phyloP scores from a whole-genome alignment of 2,113 vertebrate genomes.

The Phoenicopterus ruber region DNA sequence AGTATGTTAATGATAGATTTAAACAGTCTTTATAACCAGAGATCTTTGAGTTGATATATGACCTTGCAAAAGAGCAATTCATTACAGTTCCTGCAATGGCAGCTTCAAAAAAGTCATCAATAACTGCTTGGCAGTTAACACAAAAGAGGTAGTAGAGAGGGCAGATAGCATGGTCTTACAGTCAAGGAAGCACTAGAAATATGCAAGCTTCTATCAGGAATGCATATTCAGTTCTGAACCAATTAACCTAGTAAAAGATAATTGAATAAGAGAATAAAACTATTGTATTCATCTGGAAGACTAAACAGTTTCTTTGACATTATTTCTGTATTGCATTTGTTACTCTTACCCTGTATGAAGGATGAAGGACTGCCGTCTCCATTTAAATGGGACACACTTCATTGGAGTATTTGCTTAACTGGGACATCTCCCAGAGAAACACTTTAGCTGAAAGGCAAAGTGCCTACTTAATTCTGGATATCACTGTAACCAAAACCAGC shows the following conservation, averaged over 20 bases:
- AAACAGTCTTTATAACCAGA: neutral
- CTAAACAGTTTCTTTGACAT: neutral
- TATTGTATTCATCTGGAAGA: neutral
- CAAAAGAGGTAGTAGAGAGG: neutral
- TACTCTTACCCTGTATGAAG: neutral
- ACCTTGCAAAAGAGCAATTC: slow-evolving; percentile 28
- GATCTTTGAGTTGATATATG: slow-evolving; percentile 1
- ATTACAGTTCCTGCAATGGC: neutral
- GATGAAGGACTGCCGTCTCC: neutral
- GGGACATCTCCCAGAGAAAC: neutral
- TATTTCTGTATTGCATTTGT: neutral
- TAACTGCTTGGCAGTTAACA: slow-evolving; percentile 27
- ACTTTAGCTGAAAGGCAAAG: neutral
- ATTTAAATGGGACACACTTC: neutral
- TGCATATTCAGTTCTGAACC: neutral
- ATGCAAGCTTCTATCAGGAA: neutral
- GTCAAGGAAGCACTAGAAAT: neutral
- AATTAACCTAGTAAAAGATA: slow-evolving; percentile 4
- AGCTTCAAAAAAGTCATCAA: slow-evolving; percentile 38
- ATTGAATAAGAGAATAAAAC: neutral
- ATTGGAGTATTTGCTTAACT: neutral
- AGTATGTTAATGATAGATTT: slow-evolving; percentile 12
- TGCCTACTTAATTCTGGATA: neutral
- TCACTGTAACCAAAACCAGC: neutral
- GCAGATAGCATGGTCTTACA: neutral